These are phyloP conservation scores for Gephyroberyx darwinii DNA, from an alignment of 2,797 vertebrate genomes.

Conservation along the genomic window DNA sequence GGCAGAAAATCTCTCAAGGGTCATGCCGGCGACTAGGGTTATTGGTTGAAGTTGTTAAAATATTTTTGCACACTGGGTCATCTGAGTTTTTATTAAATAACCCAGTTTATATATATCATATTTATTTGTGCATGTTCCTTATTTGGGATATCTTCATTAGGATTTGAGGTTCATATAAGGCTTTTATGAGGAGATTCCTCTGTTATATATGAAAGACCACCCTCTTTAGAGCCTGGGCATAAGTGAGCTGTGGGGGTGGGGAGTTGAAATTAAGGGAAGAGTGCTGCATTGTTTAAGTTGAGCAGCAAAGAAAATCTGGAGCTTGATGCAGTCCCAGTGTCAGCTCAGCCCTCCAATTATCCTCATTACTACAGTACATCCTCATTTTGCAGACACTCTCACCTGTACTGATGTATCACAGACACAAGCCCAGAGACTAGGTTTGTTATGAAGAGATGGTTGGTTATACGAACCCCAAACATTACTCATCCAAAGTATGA, in stretches of 20 bases:
- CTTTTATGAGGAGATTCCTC: too few species aligned
- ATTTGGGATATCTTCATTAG: too few species aligned
- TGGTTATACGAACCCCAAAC: constrained; percentile 51
- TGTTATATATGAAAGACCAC: too few species aligned
- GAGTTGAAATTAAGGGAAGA: constrained; percentile 45
- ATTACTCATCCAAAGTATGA: constrained; percentile 56
- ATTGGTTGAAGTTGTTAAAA: too few species aligned
- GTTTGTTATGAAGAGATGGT: constrained; percentile 52
- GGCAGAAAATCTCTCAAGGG: too few species aligned
- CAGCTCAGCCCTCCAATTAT: constrained; percentile 65
- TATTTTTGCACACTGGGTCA: too few species aligned
- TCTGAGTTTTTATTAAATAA: too few species aligned
- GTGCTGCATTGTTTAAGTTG: constrained; percentile 35
- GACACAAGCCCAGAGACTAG: constrained; percentile 50
- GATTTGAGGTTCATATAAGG: too few species aligned
- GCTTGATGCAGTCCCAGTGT: constrained; percentile 45
- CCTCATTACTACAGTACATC: constrained; percentile 65
- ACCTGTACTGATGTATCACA: constrained; percentile 61
- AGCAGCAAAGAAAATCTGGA: constrained; percentile 48
- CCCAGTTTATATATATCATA: too few species aligned
- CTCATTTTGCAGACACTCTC: constrained; percentile 63
- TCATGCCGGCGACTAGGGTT: too few species aligned
- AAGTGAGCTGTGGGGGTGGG: constrained; percentile 21
- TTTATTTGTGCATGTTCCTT: too few species aligned
- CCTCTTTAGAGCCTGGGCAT: constrained; percentile 21